Base-by-base conservation (phyloP, 2,888 invertebrate species). In the Choristoneura rosaceana region DNA sequence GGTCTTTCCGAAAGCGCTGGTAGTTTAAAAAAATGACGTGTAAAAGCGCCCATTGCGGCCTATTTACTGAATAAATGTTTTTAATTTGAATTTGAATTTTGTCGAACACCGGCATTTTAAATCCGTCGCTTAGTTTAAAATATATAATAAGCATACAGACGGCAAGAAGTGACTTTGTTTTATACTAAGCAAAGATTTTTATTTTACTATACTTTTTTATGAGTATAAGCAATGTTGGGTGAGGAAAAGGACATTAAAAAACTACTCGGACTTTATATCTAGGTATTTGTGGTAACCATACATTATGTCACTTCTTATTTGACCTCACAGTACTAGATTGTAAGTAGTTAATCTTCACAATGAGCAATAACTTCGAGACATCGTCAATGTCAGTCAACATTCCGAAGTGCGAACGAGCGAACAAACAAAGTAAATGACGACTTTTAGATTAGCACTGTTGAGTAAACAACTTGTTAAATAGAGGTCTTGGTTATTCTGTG, bases 361-460 rank as follows among this genome's bases (percentile, higher is more conserved):
- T 65, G 38, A 65, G 34, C 50, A 33, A 15, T 52, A 52, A 41
- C 61, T 17, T 8, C 5, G 17, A 43, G 38, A 38, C 4, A 3
- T 1, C 15, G 61, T 62, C 61, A 62, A 43, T 62, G 61, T 15
- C 43, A 60, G 38, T 5, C 14, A 59, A 38, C 59, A n/a, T 43
- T 0, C 7, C 61, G 10, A 34, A 12, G 41, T 62, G 59, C 61
- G 61, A 43, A 62, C 61, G 17, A 0, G 33, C 60, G 33, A 7
- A 15, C 60, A 41, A 41, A 60, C 41, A 41, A 60, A 41, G n/a
- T 15, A 60, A 38, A 60, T 15, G 50, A 50, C 50, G 15, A 52
- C 50, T 9, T 52, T 52, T 0, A 55, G 25, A 55, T 55, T 55
- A 55, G 12, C 55, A 55, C 55, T 2, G 12, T 12, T 12, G 12